These are phyloP conservation scores for Drosophila barbarae DNA, from an alignment of 2,888 invertebrate genomes.

Conservation along the genomic window DNA sequence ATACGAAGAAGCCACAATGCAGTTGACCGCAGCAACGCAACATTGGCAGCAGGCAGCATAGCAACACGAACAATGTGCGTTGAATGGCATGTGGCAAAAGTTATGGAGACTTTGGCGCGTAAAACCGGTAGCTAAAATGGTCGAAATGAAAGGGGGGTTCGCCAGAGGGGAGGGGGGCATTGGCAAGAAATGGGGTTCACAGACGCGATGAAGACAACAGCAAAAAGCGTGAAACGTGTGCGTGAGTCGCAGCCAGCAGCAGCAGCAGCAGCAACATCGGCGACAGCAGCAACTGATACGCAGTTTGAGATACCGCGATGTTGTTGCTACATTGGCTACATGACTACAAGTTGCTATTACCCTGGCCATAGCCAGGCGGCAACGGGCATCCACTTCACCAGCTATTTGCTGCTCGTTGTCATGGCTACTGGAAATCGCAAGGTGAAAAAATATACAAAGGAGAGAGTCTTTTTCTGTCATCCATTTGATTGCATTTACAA, in stretches of 20 bases:
- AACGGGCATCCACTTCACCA: constrained; percentile 30
- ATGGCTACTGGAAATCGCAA: constrained; percentile 31
- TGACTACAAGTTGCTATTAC: constrained; percentile 47
- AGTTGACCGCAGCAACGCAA: constrained; percentile 41
- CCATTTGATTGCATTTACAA: constrained; percentile 56
- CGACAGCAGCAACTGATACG: constrained; percentile 51
- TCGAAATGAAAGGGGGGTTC: constrained; percentile 39
- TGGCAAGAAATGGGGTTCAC: constrained; percentile 13
- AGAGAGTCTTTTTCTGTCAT: constrained; percentile 12
- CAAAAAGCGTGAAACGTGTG: constrained; percentile 59
- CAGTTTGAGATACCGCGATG: constrained; percentile 55
- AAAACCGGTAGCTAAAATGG: constrained; percentile 73
- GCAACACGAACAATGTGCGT: constrained; percentile 42
- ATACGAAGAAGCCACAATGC: constrained; percentile 34
- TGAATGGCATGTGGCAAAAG: constrained; percentile 69
- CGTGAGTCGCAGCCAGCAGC: constrained; percentile 48
- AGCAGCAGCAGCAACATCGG: constrained; percentile 4
- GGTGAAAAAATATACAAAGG: constrained; percentile 8
- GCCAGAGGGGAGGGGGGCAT: not conserved
- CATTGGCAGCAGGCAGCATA: constrained; percentile 21
- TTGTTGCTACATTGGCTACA: constrained; percentile 67
- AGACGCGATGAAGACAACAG: constrained; percentile 30
- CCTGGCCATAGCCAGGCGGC: constrained; percentile 28
- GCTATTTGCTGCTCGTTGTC: constrained; percentile 41
- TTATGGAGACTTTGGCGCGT: constrained; percentile 71